A percentile compares a stretch with the other conserved stretches of the same genome.
Conservation (phyloP, 2,888 invertebrate genomes). For the Sphaeridia pumilis region DNA sequence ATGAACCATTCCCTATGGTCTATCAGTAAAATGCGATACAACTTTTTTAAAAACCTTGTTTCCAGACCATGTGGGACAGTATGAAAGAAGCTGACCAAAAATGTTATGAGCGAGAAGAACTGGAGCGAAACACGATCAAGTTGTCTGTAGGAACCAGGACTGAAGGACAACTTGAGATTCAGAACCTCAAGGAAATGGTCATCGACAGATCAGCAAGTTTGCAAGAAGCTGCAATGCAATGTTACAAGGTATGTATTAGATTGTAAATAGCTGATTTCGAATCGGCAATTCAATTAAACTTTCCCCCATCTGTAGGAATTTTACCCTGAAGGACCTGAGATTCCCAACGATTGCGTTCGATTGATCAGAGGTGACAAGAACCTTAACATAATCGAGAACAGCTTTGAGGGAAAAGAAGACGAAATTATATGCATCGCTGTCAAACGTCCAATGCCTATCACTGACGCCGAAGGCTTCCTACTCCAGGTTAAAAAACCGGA, state of each 20-base stretch:
- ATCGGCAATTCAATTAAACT: not conserved
- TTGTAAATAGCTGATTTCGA: no score
- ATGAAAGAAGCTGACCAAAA: constrained; percentile 56
- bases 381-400: constrained; percentile 53
- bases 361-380: constrained; percentile 57
- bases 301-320: constrained; percentile 46
- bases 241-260: constrained; percentile 47
- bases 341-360: constrained; percentile 52
- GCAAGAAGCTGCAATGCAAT: constrained; percentile 48
- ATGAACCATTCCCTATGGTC: not conserved
- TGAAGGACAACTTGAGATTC: constrained; percentile 38
- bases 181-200: constrained; percentile 46
- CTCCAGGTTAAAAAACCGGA: constrained; percentile 53
- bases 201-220: constrained; percentile 51
- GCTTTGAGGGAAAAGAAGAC: constrained; percentile 51
- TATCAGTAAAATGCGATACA: no score
- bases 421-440: constrained; percentile 38
- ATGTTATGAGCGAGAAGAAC: constrained; percentile 48
- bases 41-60: not conserved
- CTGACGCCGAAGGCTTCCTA: constrained; percentile 49
- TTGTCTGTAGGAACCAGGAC: constrained; percentile 29
- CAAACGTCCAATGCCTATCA: constrained; percentile 40
- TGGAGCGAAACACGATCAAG: constrained; percentile 51
- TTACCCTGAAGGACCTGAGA: constrained; percentile 48
- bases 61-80: constrained; percentile 48